Evolutionary conservation across 2,797 vertebrate genomes (phyloP).

Genomic region (Anas georgica): DNA sequence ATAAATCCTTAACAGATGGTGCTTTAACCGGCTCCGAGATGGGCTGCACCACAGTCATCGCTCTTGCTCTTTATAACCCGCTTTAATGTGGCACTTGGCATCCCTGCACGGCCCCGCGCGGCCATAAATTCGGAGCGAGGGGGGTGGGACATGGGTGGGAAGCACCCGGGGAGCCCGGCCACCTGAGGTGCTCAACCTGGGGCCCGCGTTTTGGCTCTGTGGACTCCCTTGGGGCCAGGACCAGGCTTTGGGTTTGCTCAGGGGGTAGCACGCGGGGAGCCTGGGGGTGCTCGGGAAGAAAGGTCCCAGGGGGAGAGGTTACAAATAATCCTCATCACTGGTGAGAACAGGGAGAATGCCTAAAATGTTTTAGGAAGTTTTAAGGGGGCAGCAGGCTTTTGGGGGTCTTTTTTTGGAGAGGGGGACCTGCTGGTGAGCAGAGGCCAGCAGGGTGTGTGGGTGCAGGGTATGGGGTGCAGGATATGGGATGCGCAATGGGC

Average conservation of each 20-base stretch:
- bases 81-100: rapidly evolving
- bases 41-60: not conserved
- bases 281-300: not conserved
- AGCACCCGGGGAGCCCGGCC: not conserved
- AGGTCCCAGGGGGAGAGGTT: not conserved
- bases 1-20: not conserved
- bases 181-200: not conserved
- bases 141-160: not conserved
- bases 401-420: too few relatives aligned
- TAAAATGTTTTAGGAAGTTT: not conserved
- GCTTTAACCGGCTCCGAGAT: not conserved
- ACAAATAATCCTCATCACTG: rapidly evolving
- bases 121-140: rapidly evolving
- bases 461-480: not conserved
- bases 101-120: rapidly evolving
- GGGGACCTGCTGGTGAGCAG: too few relatives aligned
- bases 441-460: too few relatives aligned
- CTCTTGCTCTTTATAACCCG: not conserved
- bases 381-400: too few relatives aligned
- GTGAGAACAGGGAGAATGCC: too few relatives aligned
- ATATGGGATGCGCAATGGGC: not conserved
- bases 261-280: rapidly evolving
- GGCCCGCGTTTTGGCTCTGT: rapidly evolving
- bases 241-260: not conserved
- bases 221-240: not conserved